phyloP scores from a whole-genome alignment of 2,888 invertebrate species.

The Drosophila diplacantha region DNA sequence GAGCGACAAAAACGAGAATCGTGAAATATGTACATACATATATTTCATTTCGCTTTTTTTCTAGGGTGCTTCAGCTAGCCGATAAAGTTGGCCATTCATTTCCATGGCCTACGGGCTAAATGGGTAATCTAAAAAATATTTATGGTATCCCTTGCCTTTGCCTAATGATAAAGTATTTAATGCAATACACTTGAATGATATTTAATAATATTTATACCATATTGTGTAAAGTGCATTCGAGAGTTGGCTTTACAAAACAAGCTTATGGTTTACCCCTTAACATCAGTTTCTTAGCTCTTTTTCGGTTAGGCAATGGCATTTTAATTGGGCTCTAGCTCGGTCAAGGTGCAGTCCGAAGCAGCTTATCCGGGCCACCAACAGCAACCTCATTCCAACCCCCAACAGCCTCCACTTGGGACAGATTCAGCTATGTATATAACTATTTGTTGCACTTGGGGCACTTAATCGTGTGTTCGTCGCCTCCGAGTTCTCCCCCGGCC shows the following conservation, averaged over 20 bases:
- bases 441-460: constrained; percentile 35
- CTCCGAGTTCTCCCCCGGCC: constrained; percentile 14
- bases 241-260: neutral
- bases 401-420: constrained; percentile 6
- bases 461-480: constrained; percentile 32
- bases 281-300: neutral
- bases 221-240: constrained; percentile 1
- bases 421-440: constrained; percentile 12
- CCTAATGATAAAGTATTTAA: neutral
- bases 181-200: neutral
- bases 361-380: neutral
- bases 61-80: neutral
- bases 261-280: neutral
- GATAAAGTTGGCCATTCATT: constrained; percentile 2
- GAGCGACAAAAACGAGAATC: constrained; percentile 34
- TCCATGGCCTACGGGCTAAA: neutral
- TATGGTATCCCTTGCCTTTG: neutral
- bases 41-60: constrained; percentile 28
- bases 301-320: constrained; percentile 23
- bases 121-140: neutral
- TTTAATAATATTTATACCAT: neutral
- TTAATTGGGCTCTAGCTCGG: constrained; percentile 34
- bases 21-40: constrained; percentile 35
- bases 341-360: constrained; percentile 20
- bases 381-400: neutral